Base-by-base conservation (phyloP, 1,140 invertebrate genomes). In the Saxidomus purpurata region DNA sequence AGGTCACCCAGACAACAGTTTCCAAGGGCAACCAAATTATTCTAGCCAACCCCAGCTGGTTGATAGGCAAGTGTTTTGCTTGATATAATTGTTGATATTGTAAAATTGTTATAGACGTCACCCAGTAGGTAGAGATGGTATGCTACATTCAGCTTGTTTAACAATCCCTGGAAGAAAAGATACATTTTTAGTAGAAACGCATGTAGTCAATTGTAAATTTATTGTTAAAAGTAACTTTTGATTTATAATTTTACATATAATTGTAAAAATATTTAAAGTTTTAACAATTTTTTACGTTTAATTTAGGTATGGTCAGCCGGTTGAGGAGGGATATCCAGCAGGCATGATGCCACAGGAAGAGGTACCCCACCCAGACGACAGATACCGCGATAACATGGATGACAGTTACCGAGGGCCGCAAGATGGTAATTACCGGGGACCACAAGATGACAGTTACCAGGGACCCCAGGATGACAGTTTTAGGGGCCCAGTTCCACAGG, bases 361-460 rank as follows among this genome's bases (percentile, higher is more conserved):
- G 17, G 47, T 79, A 19, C 17, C 25, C 17, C 47, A 79, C n/a
- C 76, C 47, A 1, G 76, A 79, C 22, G 76, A 79, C 55, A 79
- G 86, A 36, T 88, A 88, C 61, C 43, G 77, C 38, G 40, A 84
- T n/a, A 63, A 77, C 47, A 28, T 83, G 67, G 89, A 92, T 11
- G 85, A 89, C 36, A 88, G 82, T 38, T 92, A 86, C 47, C 90
- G 83, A 34, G 92, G 87, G 4, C 71, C 31, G 25, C 59, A 71
- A 31, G 63, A 85, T 17, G 71, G 47, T 13, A 36, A 17, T 52
- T 76, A 55, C 22, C 13, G 43, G 19, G 83, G 67, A 25, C 61
- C 81, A 19, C 79, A 43, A 52, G 52, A 55, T 63, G 80, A 84
- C 28, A 47, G 34, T 25, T 67, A 83, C 71, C 55, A 71, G 11